Evolutionary conservation across 2,113 vertebrate species (phyloP).

Genomic region (Pagrus major): DNA sequence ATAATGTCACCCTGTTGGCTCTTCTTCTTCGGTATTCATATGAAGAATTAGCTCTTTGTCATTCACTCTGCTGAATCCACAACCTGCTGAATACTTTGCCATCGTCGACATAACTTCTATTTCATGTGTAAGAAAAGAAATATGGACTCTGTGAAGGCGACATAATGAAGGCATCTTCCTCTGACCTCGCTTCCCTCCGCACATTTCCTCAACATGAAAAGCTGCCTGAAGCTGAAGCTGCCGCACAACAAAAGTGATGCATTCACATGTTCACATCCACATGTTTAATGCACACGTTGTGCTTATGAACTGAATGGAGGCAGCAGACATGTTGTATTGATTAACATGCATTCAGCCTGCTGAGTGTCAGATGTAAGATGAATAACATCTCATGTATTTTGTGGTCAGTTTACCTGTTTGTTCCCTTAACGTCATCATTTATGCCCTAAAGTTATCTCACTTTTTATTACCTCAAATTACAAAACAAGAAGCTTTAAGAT

Average conservation of each 20-base stretch:
- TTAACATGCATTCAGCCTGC: not conserved
- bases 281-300: not conserved
- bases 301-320: not conserved
- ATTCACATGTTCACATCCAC: too few species aligned
- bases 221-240: not conserved
- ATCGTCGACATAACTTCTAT: not conserved
- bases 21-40: not conserved
- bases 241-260: not conserved
- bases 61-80: not conserved
- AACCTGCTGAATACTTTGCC: not conserved
- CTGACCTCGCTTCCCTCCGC: constrained; percentile 15
- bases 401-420: not conserved
- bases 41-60: not conserved
- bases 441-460: not conserved
- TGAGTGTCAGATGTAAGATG: not conserved
- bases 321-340: not conserved
- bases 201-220: not conserved
- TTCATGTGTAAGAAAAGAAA: constrained; percentile 27
- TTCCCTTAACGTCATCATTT: not conserved
- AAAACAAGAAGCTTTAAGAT: too few species aligned
- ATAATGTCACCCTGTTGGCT: not conserved
- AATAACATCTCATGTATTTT: not conserved
- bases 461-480: constrained; percentile 2
- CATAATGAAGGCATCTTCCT: constrained; percentile 9
- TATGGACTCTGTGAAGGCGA: not conserved